Percentiles rank a stretch among this genome's conserved stretches.
These are phyloP conservation scores for Glossophaga mutica DNA, from an alignment of 2,797 vertebrate species.

Conservation along the genomic window DNA sequence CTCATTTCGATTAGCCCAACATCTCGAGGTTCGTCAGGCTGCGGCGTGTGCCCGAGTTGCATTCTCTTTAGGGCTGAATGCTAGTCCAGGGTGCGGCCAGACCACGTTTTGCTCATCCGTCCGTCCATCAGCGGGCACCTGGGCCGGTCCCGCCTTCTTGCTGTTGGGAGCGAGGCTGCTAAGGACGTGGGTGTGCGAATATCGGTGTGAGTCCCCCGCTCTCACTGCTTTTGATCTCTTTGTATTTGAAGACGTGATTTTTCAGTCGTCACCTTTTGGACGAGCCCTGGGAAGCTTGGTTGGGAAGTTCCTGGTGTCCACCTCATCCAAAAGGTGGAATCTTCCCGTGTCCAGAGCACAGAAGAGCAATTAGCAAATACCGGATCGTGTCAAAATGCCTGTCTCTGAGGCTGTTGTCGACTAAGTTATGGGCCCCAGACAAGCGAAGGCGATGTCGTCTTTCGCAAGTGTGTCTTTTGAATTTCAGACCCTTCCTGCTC, in stretches of 20 bases:
- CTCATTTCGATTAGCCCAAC: neutral
- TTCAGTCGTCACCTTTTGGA: neutral
- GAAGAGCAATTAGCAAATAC: neutral
- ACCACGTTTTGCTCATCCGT: neutral
- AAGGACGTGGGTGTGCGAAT: neutral
- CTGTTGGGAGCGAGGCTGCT: neutral
- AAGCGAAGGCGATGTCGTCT: neutral
- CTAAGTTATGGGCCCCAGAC: neutral
- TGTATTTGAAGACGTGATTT: neutral
- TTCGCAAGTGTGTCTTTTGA: neutral
- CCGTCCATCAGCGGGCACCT: neutral
- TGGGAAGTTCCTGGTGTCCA: neutral
- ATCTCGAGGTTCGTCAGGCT: neutral
- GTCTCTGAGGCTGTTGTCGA: neutral
- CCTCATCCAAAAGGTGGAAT: neutral
- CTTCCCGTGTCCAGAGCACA: neutral
- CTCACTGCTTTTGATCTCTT: neutral
- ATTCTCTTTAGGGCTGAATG: neutral
- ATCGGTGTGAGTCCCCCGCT: neutral
- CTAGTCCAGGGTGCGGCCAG: accelerated
- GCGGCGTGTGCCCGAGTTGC: neutral
- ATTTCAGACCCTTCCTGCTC: neutral
- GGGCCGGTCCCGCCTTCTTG: neutral
- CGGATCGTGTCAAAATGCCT: neutral
- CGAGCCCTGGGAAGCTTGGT: neutral